phyloP scores from a whole-genome alignment of 2,113 vertebrate genomes.

The Peromyscus californicus region DNA sequence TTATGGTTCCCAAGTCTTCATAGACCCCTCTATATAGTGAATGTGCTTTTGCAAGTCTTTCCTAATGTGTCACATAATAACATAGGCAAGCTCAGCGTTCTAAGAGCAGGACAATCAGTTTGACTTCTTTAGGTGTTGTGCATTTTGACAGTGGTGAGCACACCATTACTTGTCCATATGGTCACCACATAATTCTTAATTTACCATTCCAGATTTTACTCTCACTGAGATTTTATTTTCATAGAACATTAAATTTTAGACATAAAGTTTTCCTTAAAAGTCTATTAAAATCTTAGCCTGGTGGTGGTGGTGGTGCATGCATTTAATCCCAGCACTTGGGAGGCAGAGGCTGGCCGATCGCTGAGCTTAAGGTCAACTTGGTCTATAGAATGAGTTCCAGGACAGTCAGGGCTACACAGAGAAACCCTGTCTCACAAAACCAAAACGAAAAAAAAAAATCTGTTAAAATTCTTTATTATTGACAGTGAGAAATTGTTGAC shows the following conservation, averaged over 20 bases:
- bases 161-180: neutral
- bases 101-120: neutral
- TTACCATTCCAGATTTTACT: neutral
- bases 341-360: no score
- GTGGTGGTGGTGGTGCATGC: no score
- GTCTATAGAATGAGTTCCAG: neutral
- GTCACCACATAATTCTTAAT: neutral
- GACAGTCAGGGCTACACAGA: neutral
- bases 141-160: neutral
- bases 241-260: constrained; percentile 10
- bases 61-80: neutral
- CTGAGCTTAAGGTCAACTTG: no score
- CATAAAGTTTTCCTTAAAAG: neutral
- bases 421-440: neutral
- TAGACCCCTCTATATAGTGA: neutral
- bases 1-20: neutral
- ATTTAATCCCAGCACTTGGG: no score
- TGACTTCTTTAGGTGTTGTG: neutral
- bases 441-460: no score
- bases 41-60: neutral
- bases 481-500: neutral
- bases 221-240: neutral
- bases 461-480: neutral
- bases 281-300: neutral
- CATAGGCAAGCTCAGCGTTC: neutral